Evolutionary conservation across 2,888 invertebrate genomes (phyloP), one percentile per base, ranked within the genome.

Genomic region (Phania funesta): DNA sequence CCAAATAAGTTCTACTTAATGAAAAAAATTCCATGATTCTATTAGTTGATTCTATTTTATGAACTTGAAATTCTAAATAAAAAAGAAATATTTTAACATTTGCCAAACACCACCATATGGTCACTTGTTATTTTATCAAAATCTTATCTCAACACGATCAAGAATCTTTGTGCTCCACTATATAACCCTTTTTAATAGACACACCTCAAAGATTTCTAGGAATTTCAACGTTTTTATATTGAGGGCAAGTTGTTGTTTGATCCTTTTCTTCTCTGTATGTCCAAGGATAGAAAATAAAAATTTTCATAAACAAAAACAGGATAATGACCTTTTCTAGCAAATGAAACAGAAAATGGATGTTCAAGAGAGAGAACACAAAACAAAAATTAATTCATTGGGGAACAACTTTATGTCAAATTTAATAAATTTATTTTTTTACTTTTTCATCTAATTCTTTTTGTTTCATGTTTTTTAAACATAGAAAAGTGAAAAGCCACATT

Each of bases 371-470:
- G 20, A 46, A 9, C 3, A 56, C 32, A 52, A 65, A 1, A 29
- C 48, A 44, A 58, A 71, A 75, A 75, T 71, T 58, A 78, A 75
- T 74, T 82, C 82, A 82, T 82, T 82, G 58, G 82, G 82, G 74
- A 75, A 65, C 70, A 82, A 75, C 70, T 78, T 68, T 68, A 82
- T 70, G 78, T 78, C 74, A 82, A 78, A 75, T 64, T 82, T 77
- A 82, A 82, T 77, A 82, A 82, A 78, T 77, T 70, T 32, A 18
- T 52, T 54, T 70, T 64, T 62, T 41, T 26, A 20, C 16, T 44
- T 35, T 35, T 48, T 18, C 6, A 7, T 29, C 32, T 38, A 48
- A 64, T 35, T 44, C 9, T 20, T 11, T 13, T 38, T 38, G 16
- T 18, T n/a, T 62, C 24, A 29, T 54, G 50, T 41, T 32, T 44